Conservation (phyloP, 2,888 invertebrate species). For the Stenichneumon culpator region DNA sequence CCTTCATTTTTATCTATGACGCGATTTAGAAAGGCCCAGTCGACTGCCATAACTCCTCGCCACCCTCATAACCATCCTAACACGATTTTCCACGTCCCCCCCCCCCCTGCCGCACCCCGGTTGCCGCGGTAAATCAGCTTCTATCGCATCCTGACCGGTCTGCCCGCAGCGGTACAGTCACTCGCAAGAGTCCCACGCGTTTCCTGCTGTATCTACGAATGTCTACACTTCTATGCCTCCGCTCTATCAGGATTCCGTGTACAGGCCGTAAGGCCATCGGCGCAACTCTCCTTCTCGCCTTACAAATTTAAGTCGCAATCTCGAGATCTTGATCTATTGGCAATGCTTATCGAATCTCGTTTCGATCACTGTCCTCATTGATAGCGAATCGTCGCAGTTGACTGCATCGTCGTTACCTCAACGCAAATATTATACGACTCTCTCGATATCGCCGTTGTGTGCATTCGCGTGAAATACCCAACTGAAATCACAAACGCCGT, state of each 20-base stretch:
- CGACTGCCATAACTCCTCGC: constrained; percentile 7
- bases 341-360: too few relatives aligned
- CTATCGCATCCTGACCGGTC: constrained; percentile 59
- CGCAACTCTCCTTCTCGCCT: neutral
- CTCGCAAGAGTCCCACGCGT: constrained; percentile 13
- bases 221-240: neutral
- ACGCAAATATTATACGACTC: too few relatives aligned
- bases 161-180: constrained; percentile 54
- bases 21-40: neutral
- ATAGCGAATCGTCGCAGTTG: too few relatives aligned
- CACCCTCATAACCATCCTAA: constrained; percentile 38
- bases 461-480: too few relatives aligned
- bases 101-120: neutral
- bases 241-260: constrained; percentile 2
- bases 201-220: neutral
- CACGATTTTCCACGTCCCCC: constrained; percentile 31
- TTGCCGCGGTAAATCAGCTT: constrained; percentile 47
- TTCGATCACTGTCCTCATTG: too few relatives aligned
- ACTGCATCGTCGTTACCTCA: too few relatives aligned
- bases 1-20: neutral
- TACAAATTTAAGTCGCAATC: too few relatives aligned
- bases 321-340: too few relatives aligned
- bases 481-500: too few relatives aligned
- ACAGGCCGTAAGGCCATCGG: neutral
- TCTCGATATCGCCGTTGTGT: too few relatives aligned